Conservation (phyloP, 2,888 invertebrate species). For the Habrosyne pyritoides region DNA sequence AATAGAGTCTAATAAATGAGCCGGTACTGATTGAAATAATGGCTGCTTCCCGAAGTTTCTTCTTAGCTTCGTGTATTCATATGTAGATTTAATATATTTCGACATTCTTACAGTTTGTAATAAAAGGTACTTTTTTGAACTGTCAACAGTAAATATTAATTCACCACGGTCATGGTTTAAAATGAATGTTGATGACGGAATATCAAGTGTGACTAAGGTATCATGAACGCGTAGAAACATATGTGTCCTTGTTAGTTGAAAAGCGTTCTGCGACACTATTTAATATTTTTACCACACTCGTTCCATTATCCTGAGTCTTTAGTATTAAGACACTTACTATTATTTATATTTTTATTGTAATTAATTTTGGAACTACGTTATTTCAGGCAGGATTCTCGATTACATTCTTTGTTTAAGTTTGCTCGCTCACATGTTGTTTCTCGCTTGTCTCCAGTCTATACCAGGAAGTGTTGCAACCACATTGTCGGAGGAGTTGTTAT, state of each 20-base stretch:
- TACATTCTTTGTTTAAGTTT: not conserved
- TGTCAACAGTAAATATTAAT: conserved; percentile 48
- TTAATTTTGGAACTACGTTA: not conserved
- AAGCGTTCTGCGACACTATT: conserved; percentile 24
- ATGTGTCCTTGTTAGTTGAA: conserved; percentile 65
- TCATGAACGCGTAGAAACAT: conserved; percentile 54
- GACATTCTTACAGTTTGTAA: conserved; percentile 36
- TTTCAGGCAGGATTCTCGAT: not conserved
- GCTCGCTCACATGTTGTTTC: conserved; percentile 29
- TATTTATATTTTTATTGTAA: not conserved
- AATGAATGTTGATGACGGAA: conserved; percentile 49
- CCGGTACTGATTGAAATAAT: conserved; percentile 70
- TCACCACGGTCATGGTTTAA: conserved; percentile 60
- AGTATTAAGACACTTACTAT: not conserved
- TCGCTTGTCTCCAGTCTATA: conserved; percentile 36
- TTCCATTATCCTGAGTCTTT: not conserved
- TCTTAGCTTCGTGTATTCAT: conserved; percentile 77
- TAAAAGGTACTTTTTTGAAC: conserved; percentile 20
- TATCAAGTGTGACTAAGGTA: conserved; percentile 46
- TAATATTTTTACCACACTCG: not conserved
- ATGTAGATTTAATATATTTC: conserved; percentile 57
- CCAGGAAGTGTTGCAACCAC: conserved; percentile 72
- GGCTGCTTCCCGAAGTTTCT: conserved; percentile 77
- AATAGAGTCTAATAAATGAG: conserved; percentile 70
- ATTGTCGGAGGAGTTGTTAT: conserved; percentile 60